phyloP scores from a whole-genome alignment of 2,113 vertebrate genomes.

The Gambusia holbrooki region DNA sequence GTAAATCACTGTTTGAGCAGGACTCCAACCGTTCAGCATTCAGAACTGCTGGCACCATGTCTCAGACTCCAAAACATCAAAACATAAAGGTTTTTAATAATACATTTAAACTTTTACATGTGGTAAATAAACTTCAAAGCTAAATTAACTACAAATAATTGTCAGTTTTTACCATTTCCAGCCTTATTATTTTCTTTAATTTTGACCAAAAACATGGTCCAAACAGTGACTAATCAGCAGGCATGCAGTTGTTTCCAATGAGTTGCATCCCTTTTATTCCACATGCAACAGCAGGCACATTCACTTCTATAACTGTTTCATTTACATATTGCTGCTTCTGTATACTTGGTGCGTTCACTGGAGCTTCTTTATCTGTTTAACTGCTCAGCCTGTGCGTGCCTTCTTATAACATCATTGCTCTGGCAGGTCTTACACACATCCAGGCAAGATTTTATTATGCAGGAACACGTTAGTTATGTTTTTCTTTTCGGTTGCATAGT shows the following conservation, averaged over 20 bases:
- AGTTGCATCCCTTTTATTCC: constrained; percentile 27
- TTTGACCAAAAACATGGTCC: not conserved
- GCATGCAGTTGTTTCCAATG: constrained; percentile 12
- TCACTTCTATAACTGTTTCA: constrained; percentile 55
- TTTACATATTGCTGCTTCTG: constrained; percentile 72
- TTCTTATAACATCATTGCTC: constrained; percentile 58
- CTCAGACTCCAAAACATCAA: constrained; percentile 15
- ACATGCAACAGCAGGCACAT: constrained; percentile 46
- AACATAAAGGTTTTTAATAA: not conserved
- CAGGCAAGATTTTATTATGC: constrained; percentile 24
- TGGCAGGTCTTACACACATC: constrained; percentile 41
- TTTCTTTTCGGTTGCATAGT: constrained; percentile 3
- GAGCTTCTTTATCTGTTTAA: constrained; percentile 34
- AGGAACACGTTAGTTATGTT: constrained; percentile 10
- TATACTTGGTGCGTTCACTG: constrained; percentile 50
- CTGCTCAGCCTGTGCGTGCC: constrained; percentile 24
- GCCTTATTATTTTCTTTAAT: not conserved
- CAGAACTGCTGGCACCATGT: constrained; percentile 24
- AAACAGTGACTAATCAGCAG: not conserved
- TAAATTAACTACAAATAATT: constrained; percentile 1
- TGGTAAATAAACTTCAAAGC: not conserved
- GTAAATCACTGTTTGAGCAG: constrained; percentile 63
- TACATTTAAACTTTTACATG: not conserved
- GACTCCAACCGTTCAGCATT: constrained; percentile 41
- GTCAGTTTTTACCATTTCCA: constrained; percentile 5